A percentile compares a stretch with the other conserved stretches of the same genome.
Evolutionary conservation across 1,140 invertebrate species (phyloP).

Genomic region (Neodiprion pinetum): DNA sequence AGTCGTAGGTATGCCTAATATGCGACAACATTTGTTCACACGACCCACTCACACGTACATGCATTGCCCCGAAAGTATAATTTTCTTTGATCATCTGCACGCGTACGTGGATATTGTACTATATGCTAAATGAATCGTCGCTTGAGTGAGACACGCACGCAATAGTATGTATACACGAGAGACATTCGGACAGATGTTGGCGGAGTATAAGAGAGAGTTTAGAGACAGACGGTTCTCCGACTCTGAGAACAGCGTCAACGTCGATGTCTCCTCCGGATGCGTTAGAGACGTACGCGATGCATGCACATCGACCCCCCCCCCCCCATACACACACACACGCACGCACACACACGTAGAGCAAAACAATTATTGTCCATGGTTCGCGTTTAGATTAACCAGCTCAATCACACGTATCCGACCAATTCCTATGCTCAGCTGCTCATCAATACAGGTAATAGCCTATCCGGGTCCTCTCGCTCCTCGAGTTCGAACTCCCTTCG

Average conservation of each 20-base stretch:
- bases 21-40: no score
- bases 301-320: no score
- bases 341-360: background rate
- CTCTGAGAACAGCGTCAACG: no score
- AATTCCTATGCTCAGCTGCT: slow-evolving; percentile 56
- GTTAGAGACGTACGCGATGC: no score
- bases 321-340: no score
- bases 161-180: background rate
- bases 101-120: background rate
- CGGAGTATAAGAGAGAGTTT: no score
- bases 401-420: slow-evolving; percentile 55
- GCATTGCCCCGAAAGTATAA: background rate
- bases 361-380: slow-evolving; percentile 3
- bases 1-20: no score
- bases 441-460: slow-evolving; percentile 53
- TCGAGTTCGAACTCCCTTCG: slow-evolving; percentile 17
- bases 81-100: background rate
- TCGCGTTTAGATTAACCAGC: slow-evolving; percentile 46
- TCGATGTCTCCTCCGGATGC: no score
- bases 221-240: no score
- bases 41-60: no score
- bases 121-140: background rate
- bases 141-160: background rate
- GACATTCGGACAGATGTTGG: no score
- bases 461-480: slow-evolving; percentile 26